Evolutionary conservation across 2,113 vertebrate genomes (phyloP).

Genomic region (Chelonoidis abingdonii): DNA sequence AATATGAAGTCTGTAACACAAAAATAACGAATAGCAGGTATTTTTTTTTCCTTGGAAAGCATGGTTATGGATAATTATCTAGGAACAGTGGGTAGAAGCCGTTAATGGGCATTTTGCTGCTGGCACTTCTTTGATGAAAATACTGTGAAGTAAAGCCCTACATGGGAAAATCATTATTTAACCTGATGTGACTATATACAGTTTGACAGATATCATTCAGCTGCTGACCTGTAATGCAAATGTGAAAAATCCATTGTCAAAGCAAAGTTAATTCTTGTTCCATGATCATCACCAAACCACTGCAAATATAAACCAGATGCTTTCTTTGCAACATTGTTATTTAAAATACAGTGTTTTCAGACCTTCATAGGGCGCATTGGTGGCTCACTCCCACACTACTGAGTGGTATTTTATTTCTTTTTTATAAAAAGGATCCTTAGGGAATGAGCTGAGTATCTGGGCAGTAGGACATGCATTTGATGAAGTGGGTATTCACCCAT

Average conservation of each 20-base stretch:
- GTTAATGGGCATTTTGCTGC: constrained; percentile 51
- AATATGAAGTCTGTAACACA: constrained; percentile 9
- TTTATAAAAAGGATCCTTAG: constrained; percentile 15
- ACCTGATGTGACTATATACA: constrained; percentile 35
- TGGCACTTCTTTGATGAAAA: constrained; percentile 42
- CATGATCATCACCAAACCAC: neutral
- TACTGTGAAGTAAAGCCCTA: constrained; percentile 12
- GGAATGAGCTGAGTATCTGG: constrained; percentile 16
- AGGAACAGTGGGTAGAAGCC: constrained; percentile 47
- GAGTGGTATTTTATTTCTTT: neutral
- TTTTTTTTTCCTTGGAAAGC: neutral
- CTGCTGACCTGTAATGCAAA: constrained; percentile 56
- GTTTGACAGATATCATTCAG: constrained; percentile 61
- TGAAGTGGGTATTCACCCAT: too few species aligned
- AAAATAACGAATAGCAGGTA: neutral
- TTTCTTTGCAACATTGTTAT: constrained; percentile 1
- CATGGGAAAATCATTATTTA: constrained; percentile 59
- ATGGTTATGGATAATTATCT: constrained; percentile 39
- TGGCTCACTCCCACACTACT: neutral
- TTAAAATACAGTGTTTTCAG: constrained; percentile 34
- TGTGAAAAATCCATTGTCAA: constrained; percentile 28
- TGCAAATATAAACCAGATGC: neutral
- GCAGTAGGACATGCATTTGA: neutral
- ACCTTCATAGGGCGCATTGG: neutral
- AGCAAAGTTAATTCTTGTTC: constrained; percentile 48